These are phyloP conservation scores for Montipora capricornis DNA, from an alignment of 64 coral and sea anemone genomes.

Conservation along the genomic window DNA sequence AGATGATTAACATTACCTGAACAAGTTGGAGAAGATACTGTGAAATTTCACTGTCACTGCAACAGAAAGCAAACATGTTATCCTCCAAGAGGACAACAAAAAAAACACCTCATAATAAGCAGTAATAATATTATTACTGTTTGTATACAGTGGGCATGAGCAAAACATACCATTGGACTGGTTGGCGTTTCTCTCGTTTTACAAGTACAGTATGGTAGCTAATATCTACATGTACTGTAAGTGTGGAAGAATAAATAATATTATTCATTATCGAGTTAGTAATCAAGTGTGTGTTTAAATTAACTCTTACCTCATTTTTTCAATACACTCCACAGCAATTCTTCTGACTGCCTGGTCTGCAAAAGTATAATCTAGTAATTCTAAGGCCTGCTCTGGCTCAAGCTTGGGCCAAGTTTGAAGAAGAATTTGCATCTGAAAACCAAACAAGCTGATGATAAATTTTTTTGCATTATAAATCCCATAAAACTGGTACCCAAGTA, in stretches of 20 bases:
- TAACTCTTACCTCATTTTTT: slow-evolving; percentile 81
- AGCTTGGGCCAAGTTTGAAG: slow-evolving; percentile 88
- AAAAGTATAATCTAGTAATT: slow-evolving; percentile 93
- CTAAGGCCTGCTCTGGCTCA: slow-evolving; percentile 88
- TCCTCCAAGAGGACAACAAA: background rate
- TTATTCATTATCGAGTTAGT: no score
- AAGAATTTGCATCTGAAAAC: slow-evolving; percentile 94
- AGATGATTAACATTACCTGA: slow-evolving; percentile 71
- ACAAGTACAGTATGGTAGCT: no score
- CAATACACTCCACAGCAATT: slow-evolving; percentile 93
- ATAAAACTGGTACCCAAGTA: no score
- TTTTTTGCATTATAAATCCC: no score
- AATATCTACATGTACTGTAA: no score
- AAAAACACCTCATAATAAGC: no score
- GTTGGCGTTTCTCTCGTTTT: no score
- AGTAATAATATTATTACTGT: no score
- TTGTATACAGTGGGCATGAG: no score
- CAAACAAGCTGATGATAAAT: background rate
- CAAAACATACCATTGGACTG: no score
- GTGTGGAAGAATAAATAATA: no score
- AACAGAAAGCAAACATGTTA: background rate
- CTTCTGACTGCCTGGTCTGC: slow-evolving; percentile 89
- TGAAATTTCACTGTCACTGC: slow-evolving; percentile 82
- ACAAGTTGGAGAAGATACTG: slow-evolving; percentile 94
- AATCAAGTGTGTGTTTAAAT: no score